Percentiles rank a stretch among this genome's conserved stretches.
Evolutionary conservation across 2,113 vertebrate genomes (phyloP).

Genomic region (Ammodytes dubius): DNA sequence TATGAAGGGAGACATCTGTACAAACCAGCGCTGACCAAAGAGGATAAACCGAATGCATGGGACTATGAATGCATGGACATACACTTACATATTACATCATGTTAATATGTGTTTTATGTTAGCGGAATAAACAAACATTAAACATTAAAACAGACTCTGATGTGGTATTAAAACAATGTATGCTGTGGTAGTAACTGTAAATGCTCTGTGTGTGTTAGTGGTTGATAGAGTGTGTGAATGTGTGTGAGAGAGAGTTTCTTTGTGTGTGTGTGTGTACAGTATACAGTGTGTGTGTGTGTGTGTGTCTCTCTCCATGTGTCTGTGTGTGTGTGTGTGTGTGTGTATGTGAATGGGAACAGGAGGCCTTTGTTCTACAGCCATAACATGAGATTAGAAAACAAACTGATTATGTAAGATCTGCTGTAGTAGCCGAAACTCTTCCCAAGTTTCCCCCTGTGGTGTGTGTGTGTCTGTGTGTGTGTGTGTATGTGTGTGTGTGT

Average conservation of each 20-base stretch:
- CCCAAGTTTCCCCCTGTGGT: background rate
- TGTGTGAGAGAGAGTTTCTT: too few species aligned
- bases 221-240: background rate
- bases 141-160: conserved; percentile 17
- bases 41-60: conserved; percentile 7
- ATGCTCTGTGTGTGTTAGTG: background rate
- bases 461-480: conserved; percentile 4
- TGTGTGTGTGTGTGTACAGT: too few species aligned
- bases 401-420: conserved; percentile 7
- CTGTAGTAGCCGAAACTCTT: background rate
- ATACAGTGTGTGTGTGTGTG: too few species aligned
- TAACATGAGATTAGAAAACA: background rate
- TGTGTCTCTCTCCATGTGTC: too few species aligned
- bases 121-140: conserved; percentile 48
- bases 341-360: background rate
- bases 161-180: too few species aligned
- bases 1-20: conserved; percentile 10
- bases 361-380: background rate
- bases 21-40: conserved; percentile 13
- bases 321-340: background rate
- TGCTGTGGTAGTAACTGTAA: background rate
- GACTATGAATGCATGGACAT: conserved; percentile 34
- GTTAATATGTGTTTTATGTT: conserved; percentile 33
- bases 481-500: background rate
- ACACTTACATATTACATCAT: background rate